Conservation (phyloP, 2,888 invertebrate species). For the Octonoba sinensis region DNA sequence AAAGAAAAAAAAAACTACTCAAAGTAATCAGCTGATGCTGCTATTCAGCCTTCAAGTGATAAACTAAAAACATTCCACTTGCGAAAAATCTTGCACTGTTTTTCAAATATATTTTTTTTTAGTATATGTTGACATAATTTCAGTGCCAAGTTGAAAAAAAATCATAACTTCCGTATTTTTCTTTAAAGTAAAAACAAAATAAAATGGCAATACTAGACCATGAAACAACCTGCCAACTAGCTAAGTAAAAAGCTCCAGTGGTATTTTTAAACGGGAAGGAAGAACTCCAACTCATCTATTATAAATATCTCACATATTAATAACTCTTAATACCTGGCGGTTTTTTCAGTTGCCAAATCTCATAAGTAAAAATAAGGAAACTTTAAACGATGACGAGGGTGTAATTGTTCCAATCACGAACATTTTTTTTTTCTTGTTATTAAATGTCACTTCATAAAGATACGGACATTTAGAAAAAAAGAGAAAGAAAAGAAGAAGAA, state of each 20-base stretch:
- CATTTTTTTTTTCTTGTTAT: not conserved
- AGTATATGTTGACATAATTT: too few relatives aligned
- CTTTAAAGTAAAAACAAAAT: not conserved
- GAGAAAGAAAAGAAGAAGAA: not conserved
- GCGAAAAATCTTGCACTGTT: too few relatives aligned
- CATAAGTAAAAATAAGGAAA: not conserved
- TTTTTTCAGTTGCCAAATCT: slow-evolving; percentile 29
- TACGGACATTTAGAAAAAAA: too few relatives aligned
- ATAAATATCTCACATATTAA: slow-evolving; percentile 48
- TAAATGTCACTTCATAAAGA: too few relatives aligned
- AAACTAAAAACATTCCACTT: too few relatives aligned
- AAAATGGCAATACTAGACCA: slow-evolving; percentile 5
- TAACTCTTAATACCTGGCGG: slow-evolving; percentile 46
- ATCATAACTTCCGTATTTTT: too few relatives aligned
- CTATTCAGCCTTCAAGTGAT: too few relatives aligned
- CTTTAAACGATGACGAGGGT: not conserved
- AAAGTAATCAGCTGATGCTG: too few relatives aligned
- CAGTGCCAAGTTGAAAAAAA: too few relatives aligned
- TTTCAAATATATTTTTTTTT: too few relatives aligned
- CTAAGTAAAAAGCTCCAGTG: slow-evolving; percentile 14
- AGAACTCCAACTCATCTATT: slow-evolving; percentile 20
- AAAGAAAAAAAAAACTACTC: too few relatives aligned
- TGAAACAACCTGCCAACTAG: slow-evolving; percentile 27
- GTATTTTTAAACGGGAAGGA: slow-evolving; percentile 26
- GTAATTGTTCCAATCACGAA: not conserved